phyloP scores from a whole-genome alignment of 2,888 invertebrate species.

The Uropetala carovei region DNA sequence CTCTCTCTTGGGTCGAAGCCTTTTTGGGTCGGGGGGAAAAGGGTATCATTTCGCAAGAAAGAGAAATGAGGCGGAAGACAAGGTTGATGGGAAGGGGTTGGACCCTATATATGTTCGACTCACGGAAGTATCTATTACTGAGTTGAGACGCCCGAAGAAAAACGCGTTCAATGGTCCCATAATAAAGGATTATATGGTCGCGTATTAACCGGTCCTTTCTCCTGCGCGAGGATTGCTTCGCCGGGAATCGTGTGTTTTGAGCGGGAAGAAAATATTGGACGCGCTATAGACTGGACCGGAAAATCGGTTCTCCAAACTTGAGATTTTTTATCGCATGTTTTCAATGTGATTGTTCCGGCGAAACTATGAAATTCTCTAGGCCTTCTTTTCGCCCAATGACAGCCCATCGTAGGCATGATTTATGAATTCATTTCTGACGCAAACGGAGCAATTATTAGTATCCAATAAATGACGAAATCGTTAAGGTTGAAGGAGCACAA shows the following conservation, averaged over 20 bases:
- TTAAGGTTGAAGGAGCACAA: too few species aligned
- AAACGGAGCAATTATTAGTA: too few species aligned
- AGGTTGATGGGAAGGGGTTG: constrained; percentile 41
- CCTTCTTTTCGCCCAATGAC: neutral
- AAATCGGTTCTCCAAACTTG: neutral
- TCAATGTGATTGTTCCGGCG: neutral
- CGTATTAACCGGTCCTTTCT: neutral
- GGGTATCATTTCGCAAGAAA: constrained; percentile 1
- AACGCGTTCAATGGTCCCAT: neutral
- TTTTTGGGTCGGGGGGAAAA: neutral
- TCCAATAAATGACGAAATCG: too few species aligned
- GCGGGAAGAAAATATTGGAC: neutral
- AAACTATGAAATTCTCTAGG: neutral
- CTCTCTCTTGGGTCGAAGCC: neutral
- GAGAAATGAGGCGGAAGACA: constrained; percentile 54
- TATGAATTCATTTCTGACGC: too few species aligned
- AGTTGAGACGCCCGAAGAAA: neutral
- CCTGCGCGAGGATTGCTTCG: neutral
- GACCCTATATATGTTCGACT: constrained; percentile 34
- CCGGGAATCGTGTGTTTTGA: neutral
- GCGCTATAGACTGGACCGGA: neutral
- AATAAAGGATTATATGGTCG: neutral
- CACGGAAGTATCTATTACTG: constrained; percentile 41
- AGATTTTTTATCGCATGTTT: neutral
- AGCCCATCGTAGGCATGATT: neutral